A percentile compares a stretch with the other conserved stretches of the same genome.
These are phyloP conservation scores for Microchrysa polita DNA, from an alignment of 2,888 invertebrate species.

Conservation along the genomic window DNA sequence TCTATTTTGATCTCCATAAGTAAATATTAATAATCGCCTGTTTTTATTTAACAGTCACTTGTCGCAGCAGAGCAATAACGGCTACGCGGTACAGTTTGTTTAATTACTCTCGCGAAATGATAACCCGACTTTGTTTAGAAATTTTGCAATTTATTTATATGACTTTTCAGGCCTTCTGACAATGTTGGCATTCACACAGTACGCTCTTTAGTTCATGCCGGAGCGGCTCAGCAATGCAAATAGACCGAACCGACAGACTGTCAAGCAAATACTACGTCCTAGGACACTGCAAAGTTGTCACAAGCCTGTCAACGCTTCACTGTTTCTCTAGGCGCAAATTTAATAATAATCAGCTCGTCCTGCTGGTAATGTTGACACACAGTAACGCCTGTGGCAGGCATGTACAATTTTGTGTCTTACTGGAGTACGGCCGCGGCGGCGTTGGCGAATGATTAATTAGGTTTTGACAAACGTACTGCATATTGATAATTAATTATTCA, in stretches of 20 bases:
- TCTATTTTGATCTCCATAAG: too few species aligned
- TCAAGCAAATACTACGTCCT: conserved; percentile 15
- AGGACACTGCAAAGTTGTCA: background rate
- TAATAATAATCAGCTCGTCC: conserved; percentile 36
- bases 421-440: too few species aligned
- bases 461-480: conserved; percentile 46
- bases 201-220: conserved; percentile 1
- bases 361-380: conserved; percentile 12
- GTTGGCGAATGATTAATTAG: conserved; percentile 45
- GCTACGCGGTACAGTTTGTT: background rate
- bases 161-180: conserved; percentile 17
- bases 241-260: conserved; percentile 20
- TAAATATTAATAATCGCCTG: too few species aligned
- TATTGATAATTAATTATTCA: conserved; percentile 47
- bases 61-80: background rate
- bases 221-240: background rate
- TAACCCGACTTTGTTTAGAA: conserved; percentile 15
- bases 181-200: conserved; percentile 26
- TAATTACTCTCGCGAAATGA: conserved; percentile 3
- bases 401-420: conserved; percentile 8
- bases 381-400: background rate
- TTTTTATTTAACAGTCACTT: background rate
- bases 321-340: conserved; percentile 24
- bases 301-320: background rate
- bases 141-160: conserved; percentile 36